These are phyloP conservation scores for Syngnathus rostellatus DNA, from an alignment of 2,797 vertebrate genomes.

Conservation along the genomic window DNA sequence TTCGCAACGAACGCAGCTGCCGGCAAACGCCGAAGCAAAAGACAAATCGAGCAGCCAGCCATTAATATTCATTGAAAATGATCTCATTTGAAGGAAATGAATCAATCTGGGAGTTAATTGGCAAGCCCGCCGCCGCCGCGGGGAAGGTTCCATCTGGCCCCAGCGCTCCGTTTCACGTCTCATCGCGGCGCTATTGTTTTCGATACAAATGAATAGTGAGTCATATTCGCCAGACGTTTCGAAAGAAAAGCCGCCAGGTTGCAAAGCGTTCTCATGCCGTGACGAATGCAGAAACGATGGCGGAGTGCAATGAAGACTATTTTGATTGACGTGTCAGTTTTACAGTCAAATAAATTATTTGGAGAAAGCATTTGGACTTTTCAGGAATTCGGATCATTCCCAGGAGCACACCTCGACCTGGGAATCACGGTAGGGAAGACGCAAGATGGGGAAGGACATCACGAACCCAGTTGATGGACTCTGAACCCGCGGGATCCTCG, in stretches of 20 bases:
- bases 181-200: slow-evolving; percentile 16
- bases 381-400: neutral
- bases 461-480: neutral
- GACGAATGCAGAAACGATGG: neutral
- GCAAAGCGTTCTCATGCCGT: neutral
- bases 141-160: slow-evolving; percentile 9
- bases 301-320: neutral
- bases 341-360: neutral
- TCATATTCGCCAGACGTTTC: neutral
- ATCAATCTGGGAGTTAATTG: slow-evolving; percentile 31
- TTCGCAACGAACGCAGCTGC: slow-evolving; percentile 22
- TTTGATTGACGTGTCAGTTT: neutral
- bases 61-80: slow-evolving; percentile 57
- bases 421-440: neutral
- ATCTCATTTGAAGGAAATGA: slow-evolving; percentile 36
- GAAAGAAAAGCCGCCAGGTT: neutral
- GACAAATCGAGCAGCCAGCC: slow-evolving; percentile 20
- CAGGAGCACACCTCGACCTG: neutral
- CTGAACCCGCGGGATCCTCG: neutral
- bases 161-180: slow-evolving; percentile 16
- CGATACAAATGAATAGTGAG: slow-evolving; percentile 19
- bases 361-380: neutral
- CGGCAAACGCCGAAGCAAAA: slow-evolving; percentile 7
- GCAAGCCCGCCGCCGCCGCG: slow-evolving; percentile 22
- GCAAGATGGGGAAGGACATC: neutral